These are phyloP conservation scores for Chromoteleia sp. DNA, from an alignment of 2,888 invertebrate species.

Conservation along the genomic window DNA sequence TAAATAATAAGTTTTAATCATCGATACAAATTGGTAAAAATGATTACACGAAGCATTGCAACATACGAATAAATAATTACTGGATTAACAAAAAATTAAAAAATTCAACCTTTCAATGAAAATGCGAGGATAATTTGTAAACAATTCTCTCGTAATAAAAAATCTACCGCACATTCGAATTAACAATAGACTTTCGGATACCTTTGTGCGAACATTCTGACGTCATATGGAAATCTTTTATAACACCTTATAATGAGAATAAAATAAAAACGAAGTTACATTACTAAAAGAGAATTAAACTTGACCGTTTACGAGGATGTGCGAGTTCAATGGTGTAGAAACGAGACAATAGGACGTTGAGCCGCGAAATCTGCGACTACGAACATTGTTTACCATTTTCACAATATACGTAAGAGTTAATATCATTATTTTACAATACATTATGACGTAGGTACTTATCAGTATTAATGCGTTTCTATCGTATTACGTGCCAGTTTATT, in stretches of 20 bases:
- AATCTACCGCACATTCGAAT: not conserved
- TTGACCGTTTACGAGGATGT: constrained; percentile 55
- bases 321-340: constrained; percentile 40
- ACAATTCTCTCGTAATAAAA: not conserved
- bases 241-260: constrained; percentile 16
- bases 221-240: constrained; percentile 27
- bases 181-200: not conserved
- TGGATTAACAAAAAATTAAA: too few relatives aligned
- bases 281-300: constrained; percentile 50
- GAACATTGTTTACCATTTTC: constrained; percentile 56
- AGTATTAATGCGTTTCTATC: constrained; percentile 11
- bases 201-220: constrained; percentile 18
- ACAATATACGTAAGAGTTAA: constrained; percentile 44
- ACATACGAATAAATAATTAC: too few relatives aligned
- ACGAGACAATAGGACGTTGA: constrained; percentile 48
- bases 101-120: too few relatives aligned
- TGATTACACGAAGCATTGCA: too few relatives aligned
- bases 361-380: constrained; percentile 52
- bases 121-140: too few relatives aligned
- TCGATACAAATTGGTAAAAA: too few relatives aligned
- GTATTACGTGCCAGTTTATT: constrained; percentile 10
- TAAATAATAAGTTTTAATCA: too few relatives aligned
- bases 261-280: constrained; percentile 41
- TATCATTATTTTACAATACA: constrained; percentile 43
- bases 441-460: constrained; percentile 17